Conservation (phyloP, 2,888 invertebrate species). For the Penaeus monodon region DNA sequence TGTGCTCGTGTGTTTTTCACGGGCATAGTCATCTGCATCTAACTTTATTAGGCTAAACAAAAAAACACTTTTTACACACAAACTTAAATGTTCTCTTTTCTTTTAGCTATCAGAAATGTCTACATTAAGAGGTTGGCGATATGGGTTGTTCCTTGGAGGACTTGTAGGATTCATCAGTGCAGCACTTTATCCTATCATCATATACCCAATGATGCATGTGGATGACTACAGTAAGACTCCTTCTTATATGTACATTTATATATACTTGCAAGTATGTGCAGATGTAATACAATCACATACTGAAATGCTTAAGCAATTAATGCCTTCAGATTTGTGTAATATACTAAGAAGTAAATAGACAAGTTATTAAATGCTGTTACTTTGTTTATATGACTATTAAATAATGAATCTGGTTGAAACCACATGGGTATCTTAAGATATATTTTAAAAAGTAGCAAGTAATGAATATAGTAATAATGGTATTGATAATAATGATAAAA, state of each 20-base stretch:
- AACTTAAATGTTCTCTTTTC: not conserved
- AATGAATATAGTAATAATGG: not conserved
- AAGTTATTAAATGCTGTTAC: not conserved
- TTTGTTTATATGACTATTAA: too few relatives aligned
- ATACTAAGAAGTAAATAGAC: too few relatives aligned
- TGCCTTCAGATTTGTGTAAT: too few relatives aligned
- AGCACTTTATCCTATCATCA: constrained; percentile 53
- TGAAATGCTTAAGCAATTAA: too few relatives aligned
- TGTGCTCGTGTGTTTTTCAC: too few relatives aligned
- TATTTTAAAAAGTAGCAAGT: too few relatives aligned
- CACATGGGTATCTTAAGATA: too few relatives aligned
- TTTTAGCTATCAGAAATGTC: constrained; percentile 31
- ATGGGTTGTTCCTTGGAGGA: constrained; percentile 42
- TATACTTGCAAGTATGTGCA: not conserved
- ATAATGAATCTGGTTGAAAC: too few relatives aligned
- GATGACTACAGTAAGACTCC: constrained; percentile 48
- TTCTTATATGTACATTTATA: not conserved
- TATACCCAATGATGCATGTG: constrained; percentile 52
- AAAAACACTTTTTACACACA: too few relatives aligned
- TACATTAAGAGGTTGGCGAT: constrained; percentile 45
- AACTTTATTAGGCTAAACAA: too few relatives aligned
- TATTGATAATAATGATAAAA: not conserved
- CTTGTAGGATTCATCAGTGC: constrained; percentile 52
- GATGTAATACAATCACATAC: not conserved
- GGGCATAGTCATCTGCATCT: too few relatives aligned